Conservation (phyloP, 2,888 invertebrate genomes). For the Habrosyne pyritoides region DNA sequence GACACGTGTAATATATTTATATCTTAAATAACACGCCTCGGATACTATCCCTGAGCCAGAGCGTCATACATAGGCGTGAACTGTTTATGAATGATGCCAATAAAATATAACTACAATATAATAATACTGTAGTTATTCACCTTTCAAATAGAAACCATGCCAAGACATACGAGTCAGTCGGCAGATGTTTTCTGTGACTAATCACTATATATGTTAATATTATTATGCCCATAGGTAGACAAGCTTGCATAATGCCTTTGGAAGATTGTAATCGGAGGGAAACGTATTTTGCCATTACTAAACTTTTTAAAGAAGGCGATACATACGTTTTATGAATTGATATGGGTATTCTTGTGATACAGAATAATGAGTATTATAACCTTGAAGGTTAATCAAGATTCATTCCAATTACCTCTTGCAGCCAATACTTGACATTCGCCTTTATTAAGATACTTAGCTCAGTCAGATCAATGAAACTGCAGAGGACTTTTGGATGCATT, state of each 20-base stretch:
- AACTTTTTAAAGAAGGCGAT: too few relatives aligned
- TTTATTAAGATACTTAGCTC: not conserved
- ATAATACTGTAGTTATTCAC: not conserved
- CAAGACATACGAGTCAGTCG: not conserved
- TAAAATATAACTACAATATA: not conserved
- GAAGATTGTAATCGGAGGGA: not conserved
- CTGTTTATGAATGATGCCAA: not conserved
- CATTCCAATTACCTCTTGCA: not conserved
- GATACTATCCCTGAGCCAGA: not conserved
- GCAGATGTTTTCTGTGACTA: constrained; percentile 7
- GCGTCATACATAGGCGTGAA: not conserved
- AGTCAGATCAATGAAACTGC: not conserved
- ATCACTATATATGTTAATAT: not conserved
- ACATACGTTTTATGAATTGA: too few relatives aligned
- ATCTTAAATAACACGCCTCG: not conserved
- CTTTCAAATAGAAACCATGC: not conserved
- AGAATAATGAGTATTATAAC: not conserved
- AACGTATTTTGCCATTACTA: too few relatives aligned
- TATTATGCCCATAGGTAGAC: not conserved
- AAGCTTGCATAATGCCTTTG: not conserved
- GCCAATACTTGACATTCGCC: not conserved
- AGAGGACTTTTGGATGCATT: not conserved
- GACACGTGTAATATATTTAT: not conserved
- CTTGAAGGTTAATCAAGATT: too few relatives aligned
- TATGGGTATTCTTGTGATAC: not conserved